These are phyloP conservation scores for Plumapathes pennacea DNA, from an alignment of 92 coral and sea anemone species.

Conservation along the genomic window DNA sequence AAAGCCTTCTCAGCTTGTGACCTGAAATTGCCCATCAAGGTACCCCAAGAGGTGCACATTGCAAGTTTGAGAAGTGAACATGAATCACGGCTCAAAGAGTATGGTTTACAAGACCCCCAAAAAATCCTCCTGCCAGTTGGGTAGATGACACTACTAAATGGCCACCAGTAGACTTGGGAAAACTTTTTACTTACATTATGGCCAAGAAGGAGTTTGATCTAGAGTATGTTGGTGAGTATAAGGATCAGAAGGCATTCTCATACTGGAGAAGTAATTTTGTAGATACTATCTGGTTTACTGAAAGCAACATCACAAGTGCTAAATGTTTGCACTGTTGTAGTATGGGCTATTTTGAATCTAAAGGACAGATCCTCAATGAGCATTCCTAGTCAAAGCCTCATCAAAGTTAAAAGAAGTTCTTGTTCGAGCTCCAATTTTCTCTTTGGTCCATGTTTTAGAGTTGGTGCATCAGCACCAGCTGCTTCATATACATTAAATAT, in stretches of 20 bases:
- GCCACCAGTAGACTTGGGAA: slow-evolving; percentile 38
- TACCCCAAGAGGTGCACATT: slow-evolving; percentile 21
- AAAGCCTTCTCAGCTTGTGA: slow-evolving; percentile 17
- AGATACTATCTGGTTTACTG: slow-evolving; percentile 24
- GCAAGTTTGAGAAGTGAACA: slow-evolving; percentile 16
- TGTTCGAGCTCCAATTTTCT: too few relatives aligned
- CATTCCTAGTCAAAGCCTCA: too few relatives aligned
- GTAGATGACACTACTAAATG: slow-evolving; percentile 8
- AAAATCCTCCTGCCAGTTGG: too few relatives aligned
- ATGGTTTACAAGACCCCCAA: too few relatives aligned
- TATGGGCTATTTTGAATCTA: too few relatives aligned
- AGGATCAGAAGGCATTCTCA: slow-evolving; percentile 26
- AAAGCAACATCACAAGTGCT: too few relatives aligned
- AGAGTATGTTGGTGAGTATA: slow-evolving; percentile 33
- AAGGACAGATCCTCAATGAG: too few relatives aligned
- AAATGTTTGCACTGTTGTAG: too few relatives aligned
- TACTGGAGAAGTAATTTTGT: slow-evolving; percentile 47
- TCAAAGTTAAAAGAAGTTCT: too few relatives aligned
- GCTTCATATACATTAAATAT: too few relatives aligned
- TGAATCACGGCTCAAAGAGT: slow-evolving; percentile 10
- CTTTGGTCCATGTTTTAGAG: too few relatives aligned
- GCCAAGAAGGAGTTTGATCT: slow-evolving; percentile 24
- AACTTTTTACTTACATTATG: slow-evolving; percentile 12
- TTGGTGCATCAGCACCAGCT: too few relatives aligned
- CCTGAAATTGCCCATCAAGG: slow-evolving; percentile 14